Percentiles rank a stretch among this genome's conserved stretches.
These are phyloP conservation scores for Epinephelus fuscoguttatus DNA, from an alignment of 2,113 vertebrate species.

Conservation along the genomic window DNA sequence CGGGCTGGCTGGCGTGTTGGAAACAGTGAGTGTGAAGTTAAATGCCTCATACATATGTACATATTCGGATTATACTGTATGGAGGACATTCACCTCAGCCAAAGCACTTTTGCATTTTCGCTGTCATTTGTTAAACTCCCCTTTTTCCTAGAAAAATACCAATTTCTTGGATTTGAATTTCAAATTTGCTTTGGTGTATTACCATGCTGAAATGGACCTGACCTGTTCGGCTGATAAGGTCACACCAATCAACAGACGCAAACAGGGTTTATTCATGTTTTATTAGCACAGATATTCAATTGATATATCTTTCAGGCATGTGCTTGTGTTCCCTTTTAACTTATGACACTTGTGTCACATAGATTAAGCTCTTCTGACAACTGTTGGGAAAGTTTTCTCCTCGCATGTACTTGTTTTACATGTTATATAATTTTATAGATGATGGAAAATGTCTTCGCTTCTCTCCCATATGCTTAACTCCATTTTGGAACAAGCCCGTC, in stretches of 20 bases:
- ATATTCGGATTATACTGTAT: constrained; percentile 40
- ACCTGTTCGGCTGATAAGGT: constrained; percentile 49
- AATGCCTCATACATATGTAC: constrained; percentile 64
- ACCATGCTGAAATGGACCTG: constrained; percentile 31
- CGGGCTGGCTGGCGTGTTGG: background rate
- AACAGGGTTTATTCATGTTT: constrained; percentile 9
- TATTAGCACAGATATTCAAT: constrained; percentile 2
- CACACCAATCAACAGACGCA: constrained; percentile 38
- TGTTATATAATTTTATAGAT: background rate
- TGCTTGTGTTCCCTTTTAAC: background rate
- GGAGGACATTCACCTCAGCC: constrained; percentile 34
- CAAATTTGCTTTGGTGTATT: constrained; percentile 27
- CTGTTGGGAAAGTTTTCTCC: background rate
- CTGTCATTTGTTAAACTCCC: constrained; percentile 33
- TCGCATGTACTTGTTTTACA: background rate
- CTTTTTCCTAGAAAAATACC: constrained; percentile 9
- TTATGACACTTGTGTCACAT: background rate
- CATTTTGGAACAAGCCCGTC: constrained; percentile 31
- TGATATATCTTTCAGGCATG: background rate
- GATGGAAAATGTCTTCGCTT: constrained; percentile 17
- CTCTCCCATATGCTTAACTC: constrained; percentile 48
- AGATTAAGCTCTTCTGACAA: background rate
- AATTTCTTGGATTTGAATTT: constrained; percentile 58
- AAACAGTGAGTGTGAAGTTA: constrained; percentile 21
- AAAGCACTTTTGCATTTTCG: constrained; percentile 40